A percentile compares a stretch with the other conserved stretches of the same genome.
Evolutionary conservation across 2,797 vertebrate genomes (phyloP).

Genomic region (Gila robusta): DNA sequence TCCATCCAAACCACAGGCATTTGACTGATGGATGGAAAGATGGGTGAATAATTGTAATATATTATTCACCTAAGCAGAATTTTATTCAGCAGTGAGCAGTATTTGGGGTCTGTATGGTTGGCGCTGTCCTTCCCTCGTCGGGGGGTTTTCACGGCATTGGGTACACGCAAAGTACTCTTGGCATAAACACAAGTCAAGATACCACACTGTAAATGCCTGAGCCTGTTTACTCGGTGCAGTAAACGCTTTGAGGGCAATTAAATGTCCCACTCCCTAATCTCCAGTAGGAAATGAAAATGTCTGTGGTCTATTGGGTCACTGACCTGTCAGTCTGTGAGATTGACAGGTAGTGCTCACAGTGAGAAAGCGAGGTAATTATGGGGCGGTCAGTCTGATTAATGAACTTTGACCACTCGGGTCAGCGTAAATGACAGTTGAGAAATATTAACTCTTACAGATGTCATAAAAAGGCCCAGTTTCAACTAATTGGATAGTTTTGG

Average conservation of each 20-base stretch:
- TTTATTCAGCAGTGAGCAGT: slow-evolving; percentile 42
- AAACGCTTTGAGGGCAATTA: slow-evolving; percentile 64
- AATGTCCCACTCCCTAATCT: slow-evolving; percentile 58
- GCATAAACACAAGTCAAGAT: slow-evolving; percentile 53
- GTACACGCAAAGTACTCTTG: slow-evolving; percentile 56
- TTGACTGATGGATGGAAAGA: slow-evolving; percentile 63
- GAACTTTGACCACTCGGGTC: slow-evolving; percentile 29
- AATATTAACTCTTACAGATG: slow-evolving; percentile 23
- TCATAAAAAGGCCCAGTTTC: not conserved
- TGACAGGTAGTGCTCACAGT: slow-evolving; percentile 18
- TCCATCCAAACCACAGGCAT: slow-evolving; percentile 59
- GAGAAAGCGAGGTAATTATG: slow-evolving; percentile 21
- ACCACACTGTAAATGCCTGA: slow-evolving; percentile 63
- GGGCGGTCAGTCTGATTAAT: slow-evolving; percentile 28
- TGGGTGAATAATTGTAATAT: slow-evolving; percentile 60
- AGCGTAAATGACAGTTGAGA: slow-evolving; percentile 28
- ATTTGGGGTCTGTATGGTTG: slow-evolving; percentile 52
- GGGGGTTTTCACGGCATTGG: slow-evolving; percentile 46
- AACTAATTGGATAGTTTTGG: slow-evolving; percentile 32
- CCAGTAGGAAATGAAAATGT: slow-evolving; percentile 53
- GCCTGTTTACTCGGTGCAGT: slow-evolving; percentile 64
- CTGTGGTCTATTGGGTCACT: slow-evolving; percentile 54
- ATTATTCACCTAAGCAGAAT: slow-evolving; percentile 50
- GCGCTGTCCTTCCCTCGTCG: slow-evolving; percentile 21
- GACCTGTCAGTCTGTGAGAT: slow-evolving; percentile 55